Base-by-base conservation (phyloP, 2,888 invertebrate genomes). In the Alloplasta piceator region DNA sequence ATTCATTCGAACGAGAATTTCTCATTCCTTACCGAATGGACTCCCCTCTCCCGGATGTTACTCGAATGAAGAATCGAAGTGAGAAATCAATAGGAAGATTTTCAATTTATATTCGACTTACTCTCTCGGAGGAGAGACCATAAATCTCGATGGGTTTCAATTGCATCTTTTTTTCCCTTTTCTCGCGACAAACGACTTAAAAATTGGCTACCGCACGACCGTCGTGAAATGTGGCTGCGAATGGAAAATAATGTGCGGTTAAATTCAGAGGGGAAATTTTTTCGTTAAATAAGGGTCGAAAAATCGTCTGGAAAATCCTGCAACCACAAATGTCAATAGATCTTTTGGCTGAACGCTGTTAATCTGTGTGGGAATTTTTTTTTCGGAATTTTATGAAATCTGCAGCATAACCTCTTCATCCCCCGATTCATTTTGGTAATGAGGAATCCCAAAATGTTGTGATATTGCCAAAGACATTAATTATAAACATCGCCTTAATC, bases 1-100 rank as follows among this genome's bases (percentile, higher is more conserved):
- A 73, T 73, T 73, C 61, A 61, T 61, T 72, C 67, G 61, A 55
- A 38, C 46, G 67, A 73, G 12, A 14, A 39, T 46, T 43, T 12
- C 38, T 46, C 39, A 36, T n/a, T 5, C 38, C 50, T 9, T 39
- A 6, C 55, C 55, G 61, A 14, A 55, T 60, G 26, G 43, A 39
- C 5, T 41, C 38, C 41, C 52, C 52, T 41, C 41, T 14, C 12
- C 67, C 55, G 61, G 61, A 68, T 68, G 68, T 36, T 55, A 55
- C 61, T 60, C 50, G 12, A 46, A 52, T 10, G 55, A 73, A 43
- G 16, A 60, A 55, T 55, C 67, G 46, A 67, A 5, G 38, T 68
- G 6, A 52, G 36, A 52, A 72, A 50, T 67, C 26, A 52, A 26
- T 58, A 52, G 50, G 26, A 48, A 36, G 43, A 56, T 55, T 26